Evolutionary conservation across 2,888 invertebrate genomes (phyloP).

Genomic region (Sphecodes monilicornis): DNA sequence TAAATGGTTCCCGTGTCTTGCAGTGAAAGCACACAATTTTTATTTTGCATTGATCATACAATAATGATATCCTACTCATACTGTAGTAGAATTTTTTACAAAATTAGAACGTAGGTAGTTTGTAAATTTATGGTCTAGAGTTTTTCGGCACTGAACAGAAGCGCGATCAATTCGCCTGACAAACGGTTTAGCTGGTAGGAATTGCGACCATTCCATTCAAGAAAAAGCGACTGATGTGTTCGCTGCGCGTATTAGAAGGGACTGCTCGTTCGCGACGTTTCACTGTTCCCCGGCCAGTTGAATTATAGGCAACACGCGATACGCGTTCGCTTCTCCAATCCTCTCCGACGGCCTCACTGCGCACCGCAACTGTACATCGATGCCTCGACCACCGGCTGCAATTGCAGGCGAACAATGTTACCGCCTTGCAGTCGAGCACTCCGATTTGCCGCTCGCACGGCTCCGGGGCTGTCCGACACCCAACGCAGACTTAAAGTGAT

Average conservation of each 20-base stretch:
- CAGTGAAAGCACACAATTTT: no score
- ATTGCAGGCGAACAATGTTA: constrained; percentile 71
- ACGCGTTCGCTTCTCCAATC: constrained; percentile 60
- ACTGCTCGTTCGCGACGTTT: not conserved
- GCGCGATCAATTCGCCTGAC: no score
- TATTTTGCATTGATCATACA: no score
- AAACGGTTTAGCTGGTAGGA: no score
- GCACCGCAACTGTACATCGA: constrained; percentile 71
- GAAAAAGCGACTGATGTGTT: not conserved
- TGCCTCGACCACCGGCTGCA: constrained; percentile 60
- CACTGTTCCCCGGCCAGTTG: constrained; percentile 1
- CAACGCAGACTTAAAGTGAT: not conserved
- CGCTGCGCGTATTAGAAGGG: not conserved
- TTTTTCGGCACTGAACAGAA: no score
- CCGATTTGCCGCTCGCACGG: constrained; percentile 64
- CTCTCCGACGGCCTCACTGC: constrained; percentile 69
- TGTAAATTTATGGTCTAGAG: no score
- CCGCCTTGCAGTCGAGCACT: constrained; percentile 67
- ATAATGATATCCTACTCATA: no score
- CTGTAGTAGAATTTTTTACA: no score
- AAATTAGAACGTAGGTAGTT: no score
- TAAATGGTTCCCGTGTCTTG: no score
- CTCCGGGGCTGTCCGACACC: constrained; percentile 32
- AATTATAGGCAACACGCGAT: constrained; percentile 67
- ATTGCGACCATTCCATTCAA: not conserved